These are phyloP conservation scores for Charaxes varanes DNA, from an alignment of 1,140 invertebrate species.

Conservation along the genomic window DNA sequence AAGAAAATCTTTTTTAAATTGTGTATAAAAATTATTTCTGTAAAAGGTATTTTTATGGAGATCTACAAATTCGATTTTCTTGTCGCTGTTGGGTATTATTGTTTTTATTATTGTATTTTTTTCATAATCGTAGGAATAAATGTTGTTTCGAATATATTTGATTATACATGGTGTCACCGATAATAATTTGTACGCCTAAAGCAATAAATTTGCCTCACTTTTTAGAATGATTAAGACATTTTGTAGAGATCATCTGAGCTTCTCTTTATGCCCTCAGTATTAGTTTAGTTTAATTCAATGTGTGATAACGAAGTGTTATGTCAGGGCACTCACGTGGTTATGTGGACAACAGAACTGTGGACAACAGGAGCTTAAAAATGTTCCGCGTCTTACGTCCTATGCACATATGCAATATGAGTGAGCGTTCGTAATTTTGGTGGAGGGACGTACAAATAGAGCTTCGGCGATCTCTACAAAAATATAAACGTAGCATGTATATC, in stretches of 20 bases:
- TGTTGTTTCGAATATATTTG: constrained; percentile 23
- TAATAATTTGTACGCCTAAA: constrained; percentile 49
- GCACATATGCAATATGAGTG: too few species aligned
- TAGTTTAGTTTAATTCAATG: too few species aligned
- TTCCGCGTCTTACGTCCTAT: too few species aligned
- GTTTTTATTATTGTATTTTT: background rate
- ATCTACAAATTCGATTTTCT: constrained; percentile 1
- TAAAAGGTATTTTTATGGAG: constrained; percentile 6
- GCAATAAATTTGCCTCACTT: constrained; percentile 52
- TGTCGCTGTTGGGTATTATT: constrained; percentile 2
- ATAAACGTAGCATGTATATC: constrained; percentile 15
- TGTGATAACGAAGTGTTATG: too few species aligned
- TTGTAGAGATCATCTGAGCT: too few species aligned
- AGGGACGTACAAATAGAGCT: too few species aligned
- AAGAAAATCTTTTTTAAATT: background rate
- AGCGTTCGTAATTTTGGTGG: too few species aligned
- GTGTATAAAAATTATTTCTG: background rate
- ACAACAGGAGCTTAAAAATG: too few species aligned
- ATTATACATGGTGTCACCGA: constrained; percentile 41
- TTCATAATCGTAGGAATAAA: constrained; percentile 11
- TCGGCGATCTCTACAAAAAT: constrained; percentile 17
- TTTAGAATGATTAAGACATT: constrained; percentile 33
- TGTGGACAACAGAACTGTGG: too few species aligned
- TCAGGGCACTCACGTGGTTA: too few species aligned
- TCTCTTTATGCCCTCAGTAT: too few species aligned